Percentiles rank a stretch among this genome's conserved stretches.
These are phyloP conservation scores for Sylvia atricapilla DNA, from an alignment of 2,113 vertebrate species.

Conservation along the genomic window DNA sequence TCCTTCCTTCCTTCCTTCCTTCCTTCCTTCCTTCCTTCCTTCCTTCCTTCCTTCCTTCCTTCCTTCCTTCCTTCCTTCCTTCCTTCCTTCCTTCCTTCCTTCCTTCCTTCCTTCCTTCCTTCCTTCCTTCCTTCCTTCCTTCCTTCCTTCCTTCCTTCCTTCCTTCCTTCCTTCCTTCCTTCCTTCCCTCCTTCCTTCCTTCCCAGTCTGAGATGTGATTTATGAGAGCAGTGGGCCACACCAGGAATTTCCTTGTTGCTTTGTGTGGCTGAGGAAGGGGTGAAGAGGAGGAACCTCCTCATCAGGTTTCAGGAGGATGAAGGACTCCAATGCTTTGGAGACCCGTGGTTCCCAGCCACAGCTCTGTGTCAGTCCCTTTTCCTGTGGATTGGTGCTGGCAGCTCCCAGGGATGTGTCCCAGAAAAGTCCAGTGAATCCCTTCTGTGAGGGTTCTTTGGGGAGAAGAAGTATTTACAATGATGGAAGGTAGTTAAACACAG, in stretches of 20 bases:
- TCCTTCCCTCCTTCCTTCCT: neutral
- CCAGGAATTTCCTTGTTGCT: neutral
- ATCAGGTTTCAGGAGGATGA: neutral
- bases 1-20: neutral
- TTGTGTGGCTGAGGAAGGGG: neutral
- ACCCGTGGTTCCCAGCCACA: accelerated
- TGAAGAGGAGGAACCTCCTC: neutral
- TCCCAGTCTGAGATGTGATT: neutral
- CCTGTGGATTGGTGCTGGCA: neutral
- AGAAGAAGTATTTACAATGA: neutral
- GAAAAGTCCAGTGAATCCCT: neutral
- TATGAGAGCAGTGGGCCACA: neutral
- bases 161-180: no score
- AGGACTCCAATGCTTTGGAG: neutral
- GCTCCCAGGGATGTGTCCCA: neutral
- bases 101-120: no score
- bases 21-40: neutral
- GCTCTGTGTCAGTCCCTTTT: accelerated
- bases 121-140: no score
- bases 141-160: no score
- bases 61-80: no score
- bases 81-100: neutral
- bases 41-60: neutral
- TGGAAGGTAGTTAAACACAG: neutral
- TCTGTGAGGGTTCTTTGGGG: neutral